Conservation (phyloP, 2,888 invertebrate species). For the Noctua pronuba region DNA sequence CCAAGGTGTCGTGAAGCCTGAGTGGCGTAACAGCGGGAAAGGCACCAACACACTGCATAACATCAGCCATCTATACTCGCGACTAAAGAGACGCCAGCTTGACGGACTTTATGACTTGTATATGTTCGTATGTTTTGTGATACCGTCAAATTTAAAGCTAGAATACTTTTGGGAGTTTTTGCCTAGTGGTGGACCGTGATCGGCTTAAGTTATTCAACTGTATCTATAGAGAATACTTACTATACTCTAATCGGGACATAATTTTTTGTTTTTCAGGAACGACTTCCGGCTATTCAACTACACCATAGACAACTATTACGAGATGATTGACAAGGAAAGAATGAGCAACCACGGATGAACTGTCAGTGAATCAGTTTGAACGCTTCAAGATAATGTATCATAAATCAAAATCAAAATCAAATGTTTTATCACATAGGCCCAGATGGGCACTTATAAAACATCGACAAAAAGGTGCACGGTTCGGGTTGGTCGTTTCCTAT, state of each 20-base stretch:
- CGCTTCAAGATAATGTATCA: conserved; percentile 64
- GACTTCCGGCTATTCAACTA: conserved; percentile 97
- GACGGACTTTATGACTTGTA: conserved; percentile 95
- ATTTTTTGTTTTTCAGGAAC: conserved; percentile 90
- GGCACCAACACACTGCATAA: conserved; percentile 93
- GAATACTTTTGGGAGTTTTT: background rate
- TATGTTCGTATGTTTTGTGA: conserved; percentile 86
- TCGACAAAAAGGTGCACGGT: too few relatives aligned
- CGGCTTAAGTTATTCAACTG: background rate
- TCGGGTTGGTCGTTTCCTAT: too few relatives aligned
- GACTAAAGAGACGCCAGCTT: conserved; percentile 93
- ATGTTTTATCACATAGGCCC: too few relatives aligned
- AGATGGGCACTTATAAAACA: too few relatives aligned
- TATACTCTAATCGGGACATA: background rate
- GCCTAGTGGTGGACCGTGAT: background rate
- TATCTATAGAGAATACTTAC: too few relatives aligned
- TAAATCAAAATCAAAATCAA: too few relatives aligned
- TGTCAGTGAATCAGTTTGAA: conserved; percentile 58
- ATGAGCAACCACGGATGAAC: conserved; percentile 81
- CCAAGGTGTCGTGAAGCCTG: conserved; percentile 94
- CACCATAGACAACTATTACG: conserved; percentile 93
- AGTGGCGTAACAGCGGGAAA: conserved; percentile 95
- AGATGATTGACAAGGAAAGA: conserved; percentile 86
- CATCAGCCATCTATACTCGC: conserved; percentile 94
- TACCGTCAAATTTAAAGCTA: background rate